Conservation (phyloP, 2,113 vertebrate genomes). For the Cryptotis parvus region DNA sequence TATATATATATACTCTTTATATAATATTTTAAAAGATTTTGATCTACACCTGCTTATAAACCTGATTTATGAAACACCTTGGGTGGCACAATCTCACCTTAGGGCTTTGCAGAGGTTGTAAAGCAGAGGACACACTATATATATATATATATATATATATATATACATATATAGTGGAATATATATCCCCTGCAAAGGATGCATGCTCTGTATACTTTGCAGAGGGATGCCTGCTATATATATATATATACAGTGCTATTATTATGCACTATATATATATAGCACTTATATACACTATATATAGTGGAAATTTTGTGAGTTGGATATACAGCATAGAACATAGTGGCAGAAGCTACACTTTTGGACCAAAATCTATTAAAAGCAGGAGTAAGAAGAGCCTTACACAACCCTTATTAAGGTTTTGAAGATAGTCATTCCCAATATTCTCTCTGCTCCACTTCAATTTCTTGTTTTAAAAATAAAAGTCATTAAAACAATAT, state of each 20-base stretch:
- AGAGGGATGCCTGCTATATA: too few species aligned
- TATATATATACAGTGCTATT: too few species aligned
- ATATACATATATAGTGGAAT: too few species aligned
- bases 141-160: too few species aligned
- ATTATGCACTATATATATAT: neutral
- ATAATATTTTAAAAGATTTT: too few species aligned
- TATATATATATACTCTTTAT: too few species aligned
- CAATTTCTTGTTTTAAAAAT: slow-evolving; percentile 20
- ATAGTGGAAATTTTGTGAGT: neutral
- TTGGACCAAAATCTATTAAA: neutral
- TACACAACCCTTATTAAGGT: too few species aligned
- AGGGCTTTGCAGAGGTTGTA: neutral
- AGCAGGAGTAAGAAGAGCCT: neutral
- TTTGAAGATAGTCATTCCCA: neutral
- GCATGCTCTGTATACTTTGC: too few species aligned
- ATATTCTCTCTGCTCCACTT: neutral
- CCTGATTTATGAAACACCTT: neutral
- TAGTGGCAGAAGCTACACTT: neutral
- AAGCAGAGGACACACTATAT: neutral
- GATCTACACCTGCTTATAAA: neutral
- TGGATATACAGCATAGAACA: neutral
- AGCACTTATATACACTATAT: neutral
- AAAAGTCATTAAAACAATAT: slow-evolving; percentile 49
- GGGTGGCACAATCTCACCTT: neutral
- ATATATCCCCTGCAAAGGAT: too few species aligned